These are phyloP conservation scores for Ennomos quercinarius DNA, from an alignment of 2,888 invertebrate species.

Conservation along the genomic window DNA sequence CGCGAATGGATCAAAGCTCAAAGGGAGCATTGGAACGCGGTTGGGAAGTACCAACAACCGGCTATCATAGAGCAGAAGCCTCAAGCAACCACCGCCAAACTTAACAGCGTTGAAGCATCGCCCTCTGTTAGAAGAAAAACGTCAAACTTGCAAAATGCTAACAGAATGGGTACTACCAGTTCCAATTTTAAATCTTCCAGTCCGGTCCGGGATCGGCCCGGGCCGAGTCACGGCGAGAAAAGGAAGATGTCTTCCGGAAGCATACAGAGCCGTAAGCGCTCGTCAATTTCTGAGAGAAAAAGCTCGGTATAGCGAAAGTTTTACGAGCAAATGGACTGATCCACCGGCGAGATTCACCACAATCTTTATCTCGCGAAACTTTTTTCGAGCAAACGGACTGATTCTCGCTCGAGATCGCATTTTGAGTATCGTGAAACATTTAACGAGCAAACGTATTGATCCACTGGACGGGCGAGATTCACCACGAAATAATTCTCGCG, in stretches of 20 bases:
- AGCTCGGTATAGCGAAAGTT: slow-evolving; percentile 72
- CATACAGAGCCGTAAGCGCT: slow-evolving; percentile 75
- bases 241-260: slow-evolving; percentile 82
- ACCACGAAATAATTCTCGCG: too few relatives aligned
- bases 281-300: slow-evolving; percentile 77
- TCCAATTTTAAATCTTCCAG: slow-evolving; percentile 59
- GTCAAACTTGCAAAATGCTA: slow-evolving; percentile 69
- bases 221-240: slow-evolving; percentile 61
- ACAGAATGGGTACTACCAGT: slow-evolving; percentile 65
- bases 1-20: slow-evolving; percentile 68
- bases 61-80: slow-evolving; percentile 71
- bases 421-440: too few relatives aligned
- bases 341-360: too few relatives aligned
- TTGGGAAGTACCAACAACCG: slow-evolving; percentile 76
- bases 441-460: too few relatives aligned
- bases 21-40: slow-evolving; percentile 76
- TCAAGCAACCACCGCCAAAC: slow-evolving; percentile 56
- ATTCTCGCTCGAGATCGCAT: too few relatives aligned
- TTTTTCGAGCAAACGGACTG: too few relatives aligned
- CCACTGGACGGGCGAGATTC: too few relatives aligned
- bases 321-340: too few relatives aligned
- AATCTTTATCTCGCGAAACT: too few relatives aligned
- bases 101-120: slow-evolving; percentile 74
- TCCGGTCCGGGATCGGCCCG: slow-evolving; percentile 57
- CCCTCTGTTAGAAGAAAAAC: slow-evolving; percentile 78